phyloP scores from a whole-genome alignment of 1,140 invertebrate genomes.

The fruit fly (Drosophila melanogaster) region DNA sequence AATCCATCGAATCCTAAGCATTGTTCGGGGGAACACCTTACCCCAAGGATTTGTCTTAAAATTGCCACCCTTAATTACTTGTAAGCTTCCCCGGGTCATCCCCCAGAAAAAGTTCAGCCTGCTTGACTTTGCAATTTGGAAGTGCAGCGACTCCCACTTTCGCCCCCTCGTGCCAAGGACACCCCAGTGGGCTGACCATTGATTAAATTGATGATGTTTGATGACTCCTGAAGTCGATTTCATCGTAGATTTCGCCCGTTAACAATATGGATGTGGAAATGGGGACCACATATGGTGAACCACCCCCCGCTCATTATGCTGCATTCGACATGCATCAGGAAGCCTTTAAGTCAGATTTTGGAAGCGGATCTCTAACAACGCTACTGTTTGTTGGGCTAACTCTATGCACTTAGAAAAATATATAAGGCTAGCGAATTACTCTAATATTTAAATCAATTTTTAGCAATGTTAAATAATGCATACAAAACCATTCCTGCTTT shows the following conservation, averaged over 20 bases:
- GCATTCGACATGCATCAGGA: slow-evolving; percentile 77
- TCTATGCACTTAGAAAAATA: neutral
- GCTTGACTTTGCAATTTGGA: slow-evolving; percentile 78
- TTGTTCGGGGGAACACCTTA: slow-evolving; percentile 45
- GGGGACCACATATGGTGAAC: slow-evolving; percentile 73
- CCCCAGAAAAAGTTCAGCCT: slow-evolving; percentile 51
- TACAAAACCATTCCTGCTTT: too few species aligned
- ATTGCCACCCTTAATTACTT: slow-evolving; percentile 83
- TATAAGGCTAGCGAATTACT: neutral
- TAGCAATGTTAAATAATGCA: too few species aligned
- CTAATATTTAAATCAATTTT: too few species aligned
- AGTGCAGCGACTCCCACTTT: slow-evolving; percentile 37
- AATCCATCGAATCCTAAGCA: slow-evolving; percentile 16
- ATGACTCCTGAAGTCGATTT: slow-evolving; percentile 84
- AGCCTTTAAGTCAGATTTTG: slow-evolving; percentile 46
- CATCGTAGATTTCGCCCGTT: slow-evolving; percentile 60
- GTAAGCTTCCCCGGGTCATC: slow-evolving; percentile 51
- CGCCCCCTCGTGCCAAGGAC: slow-evolving; percentile 10
- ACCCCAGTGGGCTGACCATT: slow-evolving; percentile 57
- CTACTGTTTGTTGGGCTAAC: slow-evolving; percentile 3
- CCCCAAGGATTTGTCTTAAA: slow-evolving; percentile 71
- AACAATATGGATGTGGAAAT: slow-evolving; percentile 28
- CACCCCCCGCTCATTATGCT: slow-evolving; percentile 79
- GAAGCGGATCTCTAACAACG: neutral
- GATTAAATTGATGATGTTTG: slow-evolving; percentile 84